phyloP scores from a whole-genome alignment of 2,797 vertebrate species.

The Gastrophryne carolinensis region DNA sequence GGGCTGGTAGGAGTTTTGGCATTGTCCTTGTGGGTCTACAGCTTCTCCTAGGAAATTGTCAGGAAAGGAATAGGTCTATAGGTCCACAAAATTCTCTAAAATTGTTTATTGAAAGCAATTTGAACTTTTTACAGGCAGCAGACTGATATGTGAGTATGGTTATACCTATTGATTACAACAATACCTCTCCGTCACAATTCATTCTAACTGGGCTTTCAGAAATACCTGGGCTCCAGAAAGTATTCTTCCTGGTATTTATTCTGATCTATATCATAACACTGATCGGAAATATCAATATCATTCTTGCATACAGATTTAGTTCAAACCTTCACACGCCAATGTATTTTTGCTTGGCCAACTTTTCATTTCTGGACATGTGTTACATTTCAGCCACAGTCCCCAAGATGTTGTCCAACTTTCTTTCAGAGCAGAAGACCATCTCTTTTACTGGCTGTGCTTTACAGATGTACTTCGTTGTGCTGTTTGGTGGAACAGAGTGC shows the following conservation, averaged over 20 bases:
- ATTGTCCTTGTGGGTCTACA: too few species aligned
- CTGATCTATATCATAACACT: slow-evolving; percentile 1
- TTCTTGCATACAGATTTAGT: not conserved
- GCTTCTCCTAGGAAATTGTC: too few species aligned
- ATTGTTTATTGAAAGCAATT: too few species aligned
- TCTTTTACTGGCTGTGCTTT: not conserved
- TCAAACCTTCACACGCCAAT: slow-evolving; percentile 12
- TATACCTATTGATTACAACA: too few species aligned
- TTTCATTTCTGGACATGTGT: slow-evolving; percentile 26
- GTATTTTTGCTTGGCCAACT: slow-evolving; percentile 1
- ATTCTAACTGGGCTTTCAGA: not conserved
- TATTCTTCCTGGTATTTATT: not conserved
- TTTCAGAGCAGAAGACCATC: slow-evolving; percentile 8
- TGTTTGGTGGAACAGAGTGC: slow-evolving; percentile 6
- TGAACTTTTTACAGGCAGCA: too few species aligned
- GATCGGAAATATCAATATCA: not conserved
- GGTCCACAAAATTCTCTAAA: too few species aligned
- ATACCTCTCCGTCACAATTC: not conserved
- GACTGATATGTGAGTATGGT: too few species aligned
- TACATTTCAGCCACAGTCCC: not conserved
- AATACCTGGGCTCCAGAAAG: not conserved
- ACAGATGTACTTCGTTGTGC: slow-evolving; percentile 16
- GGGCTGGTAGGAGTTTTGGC: too few species aligned
- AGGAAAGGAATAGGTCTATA: too few species aligned
- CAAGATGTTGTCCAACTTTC: slow-evolving; percentile 6